phyloP scores from a whole-genome alignment of 2,888 invertebrate species.

The Anarsia innoxiella region DNA sequence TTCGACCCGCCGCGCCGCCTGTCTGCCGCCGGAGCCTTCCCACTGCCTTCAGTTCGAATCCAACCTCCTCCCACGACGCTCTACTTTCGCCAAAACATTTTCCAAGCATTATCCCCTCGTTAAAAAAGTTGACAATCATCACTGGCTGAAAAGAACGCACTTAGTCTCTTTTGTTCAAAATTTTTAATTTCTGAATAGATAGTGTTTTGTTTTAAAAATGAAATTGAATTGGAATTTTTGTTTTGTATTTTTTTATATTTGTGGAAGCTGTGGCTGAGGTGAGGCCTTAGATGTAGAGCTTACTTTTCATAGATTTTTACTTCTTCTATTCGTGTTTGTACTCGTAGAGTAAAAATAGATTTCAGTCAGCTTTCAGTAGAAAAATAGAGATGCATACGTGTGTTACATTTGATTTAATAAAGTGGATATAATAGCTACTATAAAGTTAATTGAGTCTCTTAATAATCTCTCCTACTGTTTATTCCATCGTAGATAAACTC shows the following conservation, averaged over 20 bases:
- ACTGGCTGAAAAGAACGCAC: conserved; percentile 25
- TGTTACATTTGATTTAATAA: too few species aligned
- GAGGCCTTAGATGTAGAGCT: conserved; percentile 15
- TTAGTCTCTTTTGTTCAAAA: conserved; percentile 19
- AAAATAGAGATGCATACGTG: too few species aligned
- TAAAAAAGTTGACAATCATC: too few species aligned
- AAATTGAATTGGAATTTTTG: conserved; percentile 13
- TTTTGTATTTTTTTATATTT: conserved; percentile 19
- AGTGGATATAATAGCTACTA: too few species aligned
- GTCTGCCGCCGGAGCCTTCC: conserved; percentile 47
- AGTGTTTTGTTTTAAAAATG: conserved; percentile 10
- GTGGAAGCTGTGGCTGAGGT: conserved; percentile 33
- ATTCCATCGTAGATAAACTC: too few species aligned
- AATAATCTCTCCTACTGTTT: too few species aligned
- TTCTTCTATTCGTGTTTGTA: too few species aligned
- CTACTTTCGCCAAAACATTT: too few species aligned
- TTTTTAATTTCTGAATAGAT: neutral
- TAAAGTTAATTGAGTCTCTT: too few species aligned
- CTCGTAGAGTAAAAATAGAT: too few species aligned
- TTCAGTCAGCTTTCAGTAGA: too few species aligned
- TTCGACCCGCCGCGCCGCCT: conserved; percentile 56
- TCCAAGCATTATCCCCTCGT: too few species aligned
- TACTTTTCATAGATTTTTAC: conserved; percentile 13
- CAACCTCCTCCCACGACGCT: conserved; percentile 33
- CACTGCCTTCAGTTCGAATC: conserved; percentile 34